Evolutionary conservation across 2,113 vertebrate genomes (phyloP).

Genomic region (Pluvianellus socialis): DNA sequence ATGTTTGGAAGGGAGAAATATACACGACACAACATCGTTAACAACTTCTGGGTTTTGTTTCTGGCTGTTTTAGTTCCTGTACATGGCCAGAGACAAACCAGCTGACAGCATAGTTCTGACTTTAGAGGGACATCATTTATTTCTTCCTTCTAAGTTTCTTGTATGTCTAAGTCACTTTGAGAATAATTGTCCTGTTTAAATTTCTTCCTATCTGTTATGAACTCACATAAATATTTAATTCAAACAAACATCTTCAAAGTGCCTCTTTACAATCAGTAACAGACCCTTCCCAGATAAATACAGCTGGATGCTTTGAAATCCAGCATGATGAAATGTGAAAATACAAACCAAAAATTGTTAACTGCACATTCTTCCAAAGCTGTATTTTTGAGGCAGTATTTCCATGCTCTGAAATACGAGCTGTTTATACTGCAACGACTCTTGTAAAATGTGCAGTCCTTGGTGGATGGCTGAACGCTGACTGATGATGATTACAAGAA

Average conservation of each 20-base stretch:
- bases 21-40: background rate
- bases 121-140: background rate
- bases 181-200: slow-evolving; percentile 14
- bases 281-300: background rate
- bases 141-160: background rate
- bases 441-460: background rate
- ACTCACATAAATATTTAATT: slow-evolving; percentile 27
- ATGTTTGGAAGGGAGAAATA: background rate
- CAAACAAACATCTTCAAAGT: slow-evolving; percentile 15
- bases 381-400: background rate
- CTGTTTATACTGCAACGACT: background rate
- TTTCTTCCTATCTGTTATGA: background rate
- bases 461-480: background rate
- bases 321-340: slow-evolving; percentile 2
- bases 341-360: background rate
- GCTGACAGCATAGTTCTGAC: background rate
- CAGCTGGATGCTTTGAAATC: slow-evolving; percentile 19
- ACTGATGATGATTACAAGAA: background rate
- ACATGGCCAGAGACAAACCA: background rate
- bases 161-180: background rate
- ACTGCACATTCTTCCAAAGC: background rate
- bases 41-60: background rate
- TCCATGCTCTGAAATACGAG: background rate
- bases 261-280: background rate
- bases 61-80: background rate